A percentile compares a stretch with the other conserved stretches of the same genome.
Evolutionary conservation across 2,113 vertebrate species (phyloP).

Genomic region (Sisor rabdophorus): DNA sequence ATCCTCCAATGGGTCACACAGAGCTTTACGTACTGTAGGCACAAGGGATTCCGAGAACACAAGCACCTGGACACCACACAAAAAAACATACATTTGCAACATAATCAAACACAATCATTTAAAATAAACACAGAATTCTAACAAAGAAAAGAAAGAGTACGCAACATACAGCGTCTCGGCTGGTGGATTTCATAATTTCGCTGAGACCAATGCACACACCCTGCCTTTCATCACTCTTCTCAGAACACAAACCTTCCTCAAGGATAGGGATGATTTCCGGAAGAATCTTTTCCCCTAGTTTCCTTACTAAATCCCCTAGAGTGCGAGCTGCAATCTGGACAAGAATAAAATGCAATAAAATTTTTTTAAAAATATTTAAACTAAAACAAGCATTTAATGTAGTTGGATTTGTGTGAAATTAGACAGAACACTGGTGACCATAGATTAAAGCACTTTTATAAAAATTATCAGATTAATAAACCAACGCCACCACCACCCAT

Average conservation of each 20-base stretch:
- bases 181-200: slow-evolving; percentile 99
- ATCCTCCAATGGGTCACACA: slow-evolving; percentile 94
- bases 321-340: slow-evolving; percentile 91
- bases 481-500: background rate
- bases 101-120: background rate
- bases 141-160: background rate
- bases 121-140: background rate
- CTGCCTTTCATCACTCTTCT: slow-evolving; percentile 94
- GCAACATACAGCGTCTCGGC: slow-evolving; percentile 87
- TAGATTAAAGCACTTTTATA: background rate
- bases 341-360: background rate
- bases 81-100: slow-evolving; percentile 4
- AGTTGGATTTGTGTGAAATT: background rate
- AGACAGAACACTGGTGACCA: background rate
- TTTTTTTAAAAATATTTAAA: background rate
- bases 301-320: slow-evolving; percentile 91
- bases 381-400: background rate
- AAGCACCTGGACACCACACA: slow-evolving; percentile 75
- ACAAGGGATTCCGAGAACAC: slow-evolving; percentile 95
- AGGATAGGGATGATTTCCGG: slow-evolving; percentile 98
- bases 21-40: slow-evolving; percentile 91
- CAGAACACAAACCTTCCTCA: slow-evolving; percentile 88
- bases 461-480: background rate
- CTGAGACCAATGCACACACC: slow-evolving; percentile 95
- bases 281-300: slow-evolving; percentile 97